Evolutionary conservation across 2,888 invertebrate species (phyloP).

Genomic region (Rotaria magnacalcarata): DNA sequence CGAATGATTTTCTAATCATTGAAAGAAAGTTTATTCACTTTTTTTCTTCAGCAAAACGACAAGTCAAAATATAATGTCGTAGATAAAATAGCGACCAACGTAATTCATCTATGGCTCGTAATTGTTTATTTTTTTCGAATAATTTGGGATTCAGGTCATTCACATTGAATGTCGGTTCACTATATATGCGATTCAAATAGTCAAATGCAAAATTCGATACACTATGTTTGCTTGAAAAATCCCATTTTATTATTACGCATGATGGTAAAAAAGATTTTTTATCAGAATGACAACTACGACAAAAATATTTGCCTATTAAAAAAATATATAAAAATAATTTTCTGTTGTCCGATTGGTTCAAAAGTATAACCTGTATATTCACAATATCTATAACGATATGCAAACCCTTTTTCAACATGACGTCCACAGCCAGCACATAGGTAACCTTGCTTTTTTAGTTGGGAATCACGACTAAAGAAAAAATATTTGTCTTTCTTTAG

Average conservation of each 20-base stretch:
- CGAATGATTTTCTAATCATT: too few relatives aligned
- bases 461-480: constrained; percentile 21
- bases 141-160: constrained; percentile 69
- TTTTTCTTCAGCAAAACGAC: constrained; percentile 37
- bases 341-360: not conserved
- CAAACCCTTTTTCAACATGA: constrained; percentile 41
- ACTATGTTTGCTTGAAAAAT: constrained; percentile 63
- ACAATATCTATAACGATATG: constrained; percentile 37
- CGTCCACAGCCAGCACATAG: constrained; percentile 45
- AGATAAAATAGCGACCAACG: constrained; percentile 35
- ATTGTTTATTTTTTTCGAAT: constrained; percentile 61
- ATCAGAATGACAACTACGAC: constrained; percentile 78
- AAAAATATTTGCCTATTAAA: constrained; percentile 73
- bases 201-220: constrained; percentile 76
- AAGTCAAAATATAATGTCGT: constrained; percentile 38
- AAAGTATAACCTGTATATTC: constrained; percentile 36
- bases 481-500: too few relatives aligned
- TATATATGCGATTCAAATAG: constrained; percentile 71
- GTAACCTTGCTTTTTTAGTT: constrained; percentile 39
- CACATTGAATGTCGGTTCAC: constrained; percentile 73
- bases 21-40: not conserved
- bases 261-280: constrained; percentile 68
- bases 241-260: constrained; percentile 61
- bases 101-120: constrained; percentile 32
- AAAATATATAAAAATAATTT: too few relatives aligned